Conservation (phyloP, 2,888 invertebrate genomes). For the Palloptera scutellata region DNA sequence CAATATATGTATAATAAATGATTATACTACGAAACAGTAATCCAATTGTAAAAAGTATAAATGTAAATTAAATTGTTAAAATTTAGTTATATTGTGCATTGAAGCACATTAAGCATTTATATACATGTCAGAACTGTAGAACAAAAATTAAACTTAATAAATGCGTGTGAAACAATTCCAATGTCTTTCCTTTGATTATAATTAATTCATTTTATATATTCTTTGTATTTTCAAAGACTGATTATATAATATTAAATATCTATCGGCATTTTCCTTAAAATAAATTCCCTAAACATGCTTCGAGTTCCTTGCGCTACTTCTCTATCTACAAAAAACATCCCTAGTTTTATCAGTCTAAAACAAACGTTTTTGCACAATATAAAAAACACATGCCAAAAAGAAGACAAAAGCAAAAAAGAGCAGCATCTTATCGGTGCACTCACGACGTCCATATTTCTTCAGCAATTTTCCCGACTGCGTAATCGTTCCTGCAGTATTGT, state of each 20-base stretch:
- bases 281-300: slow-evolving; percentile 24
- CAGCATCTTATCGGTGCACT: slow-evolving; percentile 94
- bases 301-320: not conserved
- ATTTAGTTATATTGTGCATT: too few relatives aligned
- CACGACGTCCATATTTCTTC: slow-evolving; percentile 92
- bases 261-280: slow-evolving; percentile 13
- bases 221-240: too few relatives aligned
- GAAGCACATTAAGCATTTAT: too few relatives aligned
- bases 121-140: too few relatives aligned
- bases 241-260: too few relatives aligned
- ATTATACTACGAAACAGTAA: too few relatives aligned
- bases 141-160: too few relatives aligned
- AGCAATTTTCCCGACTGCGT: slow-evolving; percentile 89
- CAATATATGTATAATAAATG: too few relatives aligned
- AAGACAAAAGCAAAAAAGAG: slow-evolving; percentile 87
- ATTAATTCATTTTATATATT: not conserved
- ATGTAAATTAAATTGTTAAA: too few relatives aligned
- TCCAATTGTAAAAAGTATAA: too few relatives aligned
- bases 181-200: not conserved
- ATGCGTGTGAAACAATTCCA: not conserved
- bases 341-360: slow-evolving; percentile 67
- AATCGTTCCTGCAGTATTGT: slow-evolving; percentile 86
- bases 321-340: not conserved
- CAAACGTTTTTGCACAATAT: slow-evolving; percentile 89
- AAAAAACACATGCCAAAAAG: slow-evolving; percentile 89